Evolutionary conservation across 2,797 vertebrate species (phyloP).

Genomic region (Falco biarmicus): DNA sequence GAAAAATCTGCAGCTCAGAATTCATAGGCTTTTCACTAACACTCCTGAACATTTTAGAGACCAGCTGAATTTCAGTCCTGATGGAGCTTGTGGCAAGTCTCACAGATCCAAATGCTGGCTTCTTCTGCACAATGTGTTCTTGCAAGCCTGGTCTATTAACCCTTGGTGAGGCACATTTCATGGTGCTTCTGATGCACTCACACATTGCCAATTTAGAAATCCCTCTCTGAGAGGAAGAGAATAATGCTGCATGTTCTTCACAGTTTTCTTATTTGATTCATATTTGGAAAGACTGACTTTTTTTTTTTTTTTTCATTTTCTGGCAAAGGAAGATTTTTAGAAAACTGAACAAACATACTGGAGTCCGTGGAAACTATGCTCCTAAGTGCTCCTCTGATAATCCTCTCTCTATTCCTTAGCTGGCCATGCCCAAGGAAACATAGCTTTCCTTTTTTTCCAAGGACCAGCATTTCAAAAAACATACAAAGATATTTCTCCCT

Average conservation of each 20-base stretch:
- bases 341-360: neutral
- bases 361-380: neutral
- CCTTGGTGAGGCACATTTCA: neutral
- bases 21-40: constrained; percentile 11
- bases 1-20: constrained; percentile 26
- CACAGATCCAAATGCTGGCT: neutral
- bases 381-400: neutral
- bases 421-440: neutral
- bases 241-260: neutral
- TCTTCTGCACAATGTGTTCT: neutral
- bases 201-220: neutral
- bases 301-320: neutral
- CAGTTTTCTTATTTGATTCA: neutral
- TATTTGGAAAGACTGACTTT: neutral
- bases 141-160: neutral
- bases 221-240: neutral
- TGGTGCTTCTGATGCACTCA: neutral
- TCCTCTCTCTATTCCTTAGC: neutral
- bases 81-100: neutral
- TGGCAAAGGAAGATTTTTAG: neutral
- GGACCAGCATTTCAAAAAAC: neutral
- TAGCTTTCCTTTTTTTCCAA: fast-evolving
- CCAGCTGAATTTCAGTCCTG: neutral
- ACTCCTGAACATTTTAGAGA: neutral
- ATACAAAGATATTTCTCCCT: neutral